phyloP scores from a whole-genome alignment of 2,888 invertebrate species.

The Leuctra nigra region DNA sequence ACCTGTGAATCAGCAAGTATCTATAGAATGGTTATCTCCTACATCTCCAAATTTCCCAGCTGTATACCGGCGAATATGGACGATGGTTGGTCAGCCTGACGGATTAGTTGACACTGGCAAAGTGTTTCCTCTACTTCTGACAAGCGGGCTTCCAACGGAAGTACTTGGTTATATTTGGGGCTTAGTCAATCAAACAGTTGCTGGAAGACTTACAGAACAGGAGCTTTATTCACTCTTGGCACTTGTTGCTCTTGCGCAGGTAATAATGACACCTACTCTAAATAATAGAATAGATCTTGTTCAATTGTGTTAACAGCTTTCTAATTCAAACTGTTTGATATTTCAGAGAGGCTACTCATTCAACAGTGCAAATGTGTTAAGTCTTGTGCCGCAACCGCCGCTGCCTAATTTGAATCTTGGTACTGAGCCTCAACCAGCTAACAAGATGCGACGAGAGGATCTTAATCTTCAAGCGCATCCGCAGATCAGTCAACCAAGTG shows the following conservation, averaged over 20 bases:
- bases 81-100: conserved; percentile 38
- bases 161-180: conserved; percentile 45
- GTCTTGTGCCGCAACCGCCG: conserved; percentile 34
- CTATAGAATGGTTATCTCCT: conserved; percentile 38
- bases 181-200: conserved; percentile 42
- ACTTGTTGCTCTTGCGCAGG: conserved; percentile 44
- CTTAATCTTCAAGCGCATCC: conserved; percentile 14
- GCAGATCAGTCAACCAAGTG: neutral
- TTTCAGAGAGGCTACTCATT: conserved; percentile 35
- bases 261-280: conserved; percentile 33
- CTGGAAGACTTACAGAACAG: conserved; percentile 43
- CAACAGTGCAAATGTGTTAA: conserved; percentile 32
- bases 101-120: conserved; percentile 40
- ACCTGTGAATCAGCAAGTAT: neutral
- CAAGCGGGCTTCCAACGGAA: conserved; percentile 44
- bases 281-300: neutral
- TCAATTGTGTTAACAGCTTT: neutral
- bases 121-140: conserved; percentile 42
- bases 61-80: conserved; percentile 42
- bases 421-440: conserved; percentile 14
- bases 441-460: conserved; percentile 16
- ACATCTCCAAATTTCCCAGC: conserved; percentile 40
- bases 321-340: neutral
- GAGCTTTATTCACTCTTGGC: conserved; percentile 43
- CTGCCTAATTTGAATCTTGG: conserved; percentile 39